A percentile compares a stretch with the other conserved stretches of the same genome.
These are phyloP conservation scores for Lutjanus argentimaculatus DNA, from an alignment of 2,797 vertebrate genomes.

Conservation along the genomic window DNA sequence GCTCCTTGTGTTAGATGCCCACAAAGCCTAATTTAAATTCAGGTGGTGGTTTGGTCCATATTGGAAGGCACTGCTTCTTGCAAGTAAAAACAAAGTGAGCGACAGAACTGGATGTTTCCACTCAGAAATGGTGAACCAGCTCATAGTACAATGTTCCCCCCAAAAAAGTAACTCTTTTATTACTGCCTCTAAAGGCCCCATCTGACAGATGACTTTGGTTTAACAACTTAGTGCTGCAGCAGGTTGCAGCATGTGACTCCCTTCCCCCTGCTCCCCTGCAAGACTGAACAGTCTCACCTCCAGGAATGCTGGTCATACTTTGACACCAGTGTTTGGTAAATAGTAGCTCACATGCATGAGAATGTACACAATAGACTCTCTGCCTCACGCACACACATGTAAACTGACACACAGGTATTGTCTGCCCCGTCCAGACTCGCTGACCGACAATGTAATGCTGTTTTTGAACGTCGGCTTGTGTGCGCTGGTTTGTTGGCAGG, in stretches of 20 bases:
- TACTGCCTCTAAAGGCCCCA: slow-evolving; percentile 2
- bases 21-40: slow-evolving; percentile 39
- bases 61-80: background rate
- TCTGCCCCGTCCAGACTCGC: slow-evolving; percentile 9
- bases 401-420: slow-evolving; percentile 20
- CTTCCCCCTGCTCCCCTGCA: background rate
- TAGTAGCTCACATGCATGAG: slow-evolving; percentile 29
- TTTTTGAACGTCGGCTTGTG: slow-evolving; percentile 13
- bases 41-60: slow-evolving; percentile 16
- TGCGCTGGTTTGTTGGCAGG: slow-evolving; percentile 24
- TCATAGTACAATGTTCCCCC: background rate
- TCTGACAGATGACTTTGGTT: slow-evolving; percentile 25
- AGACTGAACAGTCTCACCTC: slow-evolving; percentile 18
- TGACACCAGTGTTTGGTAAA: slow-evolving; percentile 64
- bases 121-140: background rate
- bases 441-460: slow-evolving; percentile 26
- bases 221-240: slow-evolving; percentile 26
- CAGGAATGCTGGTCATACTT: slow-evolving; percentile 33
- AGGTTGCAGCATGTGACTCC: slow-evolving; percentile 28
- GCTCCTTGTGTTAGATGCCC: slow-evolving; percentile 3
- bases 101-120: slow-evolving; percentile 1
- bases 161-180: background rate
- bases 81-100: background rate
- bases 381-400: background rate
- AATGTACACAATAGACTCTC: slow-evolving; percentile 14